phyloP scores from a whole-genome alignment of 1,140 invertebrate species.

The Brachionus rotundiformis region DNA sequence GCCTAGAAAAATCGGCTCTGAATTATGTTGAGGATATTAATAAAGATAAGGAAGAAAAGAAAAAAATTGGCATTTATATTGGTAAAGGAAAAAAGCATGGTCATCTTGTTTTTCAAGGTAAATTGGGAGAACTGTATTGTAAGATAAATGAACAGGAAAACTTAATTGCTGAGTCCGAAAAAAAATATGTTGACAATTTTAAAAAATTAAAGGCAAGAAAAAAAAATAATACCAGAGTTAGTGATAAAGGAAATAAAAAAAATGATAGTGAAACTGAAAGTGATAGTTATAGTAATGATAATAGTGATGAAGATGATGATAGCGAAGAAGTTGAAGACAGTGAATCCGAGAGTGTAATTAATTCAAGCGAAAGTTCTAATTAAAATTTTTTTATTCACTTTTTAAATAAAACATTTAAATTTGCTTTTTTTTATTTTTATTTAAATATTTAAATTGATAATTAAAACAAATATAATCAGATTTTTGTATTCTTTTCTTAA shows the following conservation, averaged over 20 bases:
- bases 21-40: not conserved
- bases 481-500: no score
- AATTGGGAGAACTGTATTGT: not conserved
- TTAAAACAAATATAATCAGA: no score
- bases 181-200: not conserved
- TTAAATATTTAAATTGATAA: no score
- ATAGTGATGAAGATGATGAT: not conserved
- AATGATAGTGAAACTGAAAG: not conserved
- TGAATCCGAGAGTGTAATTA: not conserved
- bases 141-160: not conserved
- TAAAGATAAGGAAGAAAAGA: not conserved
- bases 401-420: no score
- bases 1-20: not conserved
- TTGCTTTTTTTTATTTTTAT: no score
- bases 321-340: not conserved
- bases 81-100: not conserved
- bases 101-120: not conserved
- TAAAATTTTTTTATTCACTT: no score
- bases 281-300: not conserved
- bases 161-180: not conserved
- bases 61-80: not conserved
- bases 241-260: not conserved
- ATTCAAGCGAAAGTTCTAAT: not conserved
- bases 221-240: not conserved
- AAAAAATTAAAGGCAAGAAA: not conserved